Evolutionary conservation across 2,113 vertebrate species (phyloP).

Genomic region (Corythaixoides concolor): DNA sequence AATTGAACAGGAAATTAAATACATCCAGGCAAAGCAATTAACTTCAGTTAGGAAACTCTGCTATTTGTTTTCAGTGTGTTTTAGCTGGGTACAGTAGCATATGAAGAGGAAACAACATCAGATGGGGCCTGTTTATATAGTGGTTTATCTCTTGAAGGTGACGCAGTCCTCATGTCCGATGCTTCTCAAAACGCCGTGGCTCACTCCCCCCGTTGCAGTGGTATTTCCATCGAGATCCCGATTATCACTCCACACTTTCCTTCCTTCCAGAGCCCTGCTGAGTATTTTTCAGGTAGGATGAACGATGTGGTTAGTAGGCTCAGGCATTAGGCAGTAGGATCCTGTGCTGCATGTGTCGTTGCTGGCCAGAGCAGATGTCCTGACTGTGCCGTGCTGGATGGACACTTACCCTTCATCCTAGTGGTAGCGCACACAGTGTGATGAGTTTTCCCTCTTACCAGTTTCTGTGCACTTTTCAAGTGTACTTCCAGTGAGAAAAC

Average conservation of each 20-base stretch:
- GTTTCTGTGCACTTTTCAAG: neutral
- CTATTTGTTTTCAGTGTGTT: neutral
- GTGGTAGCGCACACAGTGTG: neutral
- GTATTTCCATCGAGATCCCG: neutral
- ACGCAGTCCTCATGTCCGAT: neutral
- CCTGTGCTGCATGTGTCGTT: neutral
- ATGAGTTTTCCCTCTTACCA: neutral
- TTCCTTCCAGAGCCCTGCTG: neutral
- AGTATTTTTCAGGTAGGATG: neutral
- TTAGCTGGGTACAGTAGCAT: neutral
- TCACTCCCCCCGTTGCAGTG: rapidly evolving
- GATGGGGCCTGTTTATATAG: neutral
- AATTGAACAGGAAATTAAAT: neutral
- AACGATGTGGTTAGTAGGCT: neutral
- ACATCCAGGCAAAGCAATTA: neutral
- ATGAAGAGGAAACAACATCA: neutral
- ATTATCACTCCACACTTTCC: neutral
- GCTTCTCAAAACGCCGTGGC: neutral
- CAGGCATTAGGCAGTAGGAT: neutral
- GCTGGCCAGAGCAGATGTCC: neutral
- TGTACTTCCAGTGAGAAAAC: neutral
- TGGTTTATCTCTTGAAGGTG: neutral
- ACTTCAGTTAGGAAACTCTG: neutral
- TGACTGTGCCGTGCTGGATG: neutral
- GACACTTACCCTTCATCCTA: neutral